Base-by-base conservation (phyloP, 2,113 vertebrate species). In the Ariopsis seemanni region DNA sequence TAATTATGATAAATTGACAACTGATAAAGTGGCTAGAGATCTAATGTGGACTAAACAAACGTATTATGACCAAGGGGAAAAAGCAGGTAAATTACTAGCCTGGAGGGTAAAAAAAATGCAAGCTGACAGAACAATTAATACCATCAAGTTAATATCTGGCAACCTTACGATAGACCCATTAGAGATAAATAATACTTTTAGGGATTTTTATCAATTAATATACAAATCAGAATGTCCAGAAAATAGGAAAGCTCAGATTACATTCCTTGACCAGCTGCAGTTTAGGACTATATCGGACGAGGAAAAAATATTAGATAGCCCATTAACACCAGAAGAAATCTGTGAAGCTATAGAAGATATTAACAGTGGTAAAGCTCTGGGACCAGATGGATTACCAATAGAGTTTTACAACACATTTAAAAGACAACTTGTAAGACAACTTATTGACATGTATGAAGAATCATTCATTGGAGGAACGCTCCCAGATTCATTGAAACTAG, bases 161-260 rank as follows among this genome's bases (percentile, higher is more conserved):
- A 8, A 22, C 7, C 7, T 62, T 7, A 62, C 55, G 15, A 57
- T 63, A 0, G 88, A 86, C 48, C 88, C 88, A 14, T 12, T 11
- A 60, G 84, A 89, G 25, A 89, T 89, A 65, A 89, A 89, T 86
- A 58, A 85, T n/a, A 65, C 10, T 7, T 89, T 86, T 55, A 89
- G 42, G 75, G 12, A 72, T 3, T 85, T 82, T 82, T 89, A 85
- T 63, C 7, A 82, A n/a, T 5, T 2, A 4, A 20, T 88, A 15
- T 84, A 77, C 11, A 82, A 74, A 72, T 84, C 86, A 6, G 82
- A 88, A 63, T 30, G 34, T 14, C 20, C 20, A 4, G 14, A 2
- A 52, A 53, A 72, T 77, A 1, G 3, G 71, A 27, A 48, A 20
- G n/a, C 5, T 20, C 82, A 69, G 17, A n/a, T 84, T 3, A 11